A percentile compares a stretch with the other conserved stretches of the same genome.
Evolutionary conservation across 2,797 vertebrate species (phyloP).

Genomic region (Typhlichthys subterraneus): DNA sequence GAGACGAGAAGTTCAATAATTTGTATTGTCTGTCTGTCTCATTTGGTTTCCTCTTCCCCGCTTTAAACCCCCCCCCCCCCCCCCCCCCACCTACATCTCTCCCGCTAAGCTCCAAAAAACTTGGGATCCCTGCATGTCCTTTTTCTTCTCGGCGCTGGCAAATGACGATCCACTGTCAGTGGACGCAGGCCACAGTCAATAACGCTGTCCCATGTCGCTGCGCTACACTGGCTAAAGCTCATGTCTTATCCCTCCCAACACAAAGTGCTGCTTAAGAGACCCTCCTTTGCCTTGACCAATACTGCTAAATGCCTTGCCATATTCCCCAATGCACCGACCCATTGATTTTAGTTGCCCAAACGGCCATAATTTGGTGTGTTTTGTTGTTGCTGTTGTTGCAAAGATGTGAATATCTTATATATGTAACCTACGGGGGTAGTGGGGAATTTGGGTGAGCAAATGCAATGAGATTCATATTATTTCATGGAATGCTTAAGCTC

Average conservation of each 20-base stretch:
- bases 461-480: slow-evolving; percentile 65
- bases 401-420: slow-evolving; percentile 71
- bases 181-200: slow-evolving; percentile 72
- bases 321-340: slow-evolving; percentile 43
- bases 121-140: slow-evolving; percentile 47
- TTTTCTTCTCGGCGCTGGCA: slow-evolving; percentile 64
- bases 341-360: slow-evolving; percentile 63
- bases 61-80: slow-evolving; percentile 8
- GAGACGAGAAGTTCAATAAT: slow-evolving; percentile 37
- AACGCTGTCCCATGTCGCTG: slow-evolving; percentile 76
- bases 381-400: slow-evolving; percentile 55
- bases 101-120: slow-evolving; percentile 35
- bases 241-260: slow-evolving; percentile 69
- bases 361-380: slow-evolving; percentile 65
- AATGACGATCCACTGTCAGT: slow-evolving; percentile 83
- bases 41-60: slow-evolving; percentile 17
- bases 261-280: slow-evolving; percentile 74
- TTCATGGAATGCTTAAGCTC: slow-evolving; percentile 67
- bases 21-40: slow-evolving; percentile 56
- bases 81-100: slow-evolving; percentile 6
- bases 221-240: slow-evolving; percentile 76
- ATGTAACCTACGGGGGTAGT: slow-evolving; percentile 54
- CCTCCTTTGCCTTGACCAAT: slow-evolving; percentile 59
- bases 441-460: slow-evolving; percentile 63
- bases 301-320: slow-evolving; percentile 60